Evolutionary conservation across 2,888 invertebrate species (phyloP).

Genomic region (Notodonta ziczac): DNA sequence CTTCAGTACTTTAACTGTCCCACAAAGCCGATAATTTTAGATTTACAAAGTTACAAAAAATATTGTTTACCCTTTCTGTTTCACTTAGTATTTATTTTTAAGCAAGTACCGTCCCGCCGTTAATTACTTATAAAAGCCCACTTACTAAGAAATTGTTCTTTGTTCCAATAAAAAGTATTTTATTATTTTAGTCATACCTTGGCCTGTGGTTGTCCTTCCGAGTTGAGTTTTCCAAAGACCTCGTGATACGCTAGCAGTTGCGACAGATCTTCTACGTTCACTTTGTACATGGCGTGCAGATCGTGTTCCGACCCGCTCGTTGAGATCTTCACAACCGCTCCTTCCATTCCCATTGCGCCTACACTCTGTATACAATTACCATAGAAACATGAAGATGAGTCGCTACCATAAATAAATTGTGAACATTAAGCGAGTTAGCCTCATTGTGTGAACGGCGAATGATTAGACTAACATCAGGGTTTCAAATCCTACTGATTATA

Average conservation of each 20-base stretch:
- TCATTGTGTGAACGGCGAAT: too few species aligned
- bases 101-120: background rate
- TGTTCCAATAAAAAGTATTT: background rate
- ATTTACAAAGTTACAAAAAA: too few species aligned
- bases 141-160: background rate
- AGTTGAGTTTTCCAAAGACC: conserved; percentile 85
- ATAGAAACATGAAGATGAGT: too few species aligned
- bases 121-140: background rate
- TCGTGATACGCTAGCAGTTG: conserved; percentile 94
- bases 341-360: conserved; percentile 85
- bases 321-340: conserved; percentile 90
- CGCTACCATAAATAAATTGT: too few species aligned
- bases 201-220: conserved; percentile 68
- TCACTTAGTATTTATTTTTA: too few species aligned
- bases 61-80: too few species aligned
- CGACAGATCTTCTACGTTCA: conserved; percentile 93
- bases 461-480: too few species aligned
- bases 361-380: conserved; percentile 55
- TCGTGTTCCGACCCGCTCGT: conserved; percentile 88
- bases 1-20: too few species aligned
- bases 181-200: conserved; percentile 50
- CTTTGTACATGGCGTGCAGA: conserved; percentile 92
- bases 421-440: too few species aligned
- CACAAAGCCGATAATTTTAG: too few species aligned
- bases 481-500: too few species aligned